Evolutionary conservation across 2,888 invertebrate species (phyloP).

Genomic region (Seladonia tumulorum): DNA sequence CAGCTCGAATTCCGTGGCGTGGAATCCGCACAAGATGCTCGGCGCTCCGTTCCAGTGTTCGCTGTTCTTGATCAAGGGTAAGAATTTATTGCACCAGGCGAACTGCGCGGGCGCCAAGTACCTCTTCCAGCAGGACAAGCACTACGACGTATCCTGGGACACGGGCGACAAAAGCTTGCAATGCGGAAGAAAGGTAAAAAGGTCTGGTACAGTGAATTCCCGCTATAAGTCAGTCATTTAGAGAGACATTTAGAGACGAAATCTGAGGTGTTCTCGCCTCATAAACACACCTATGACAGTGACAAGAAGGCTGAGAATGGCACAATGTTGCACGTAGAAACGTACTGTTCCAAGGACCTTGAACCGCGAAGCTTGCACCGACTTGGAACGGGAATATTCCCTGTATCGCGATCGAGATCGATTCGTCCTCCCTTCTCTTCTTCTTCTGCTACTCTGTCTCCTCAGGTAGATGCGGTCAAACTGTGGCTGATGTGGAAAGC

Average conservation of each 20-base stretch:
- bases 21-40: constrained; percentile 95
- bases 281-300: no score
- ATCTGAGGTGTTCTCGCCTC: no score
- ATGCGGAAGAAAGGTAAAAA: constrained; percentile 93
- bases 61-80: constrained; percentile 87
- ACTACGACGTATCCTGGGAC: constrained; percentile 92
- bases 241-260: no score
- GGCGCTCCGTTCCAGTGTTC: constrained; percentile 93
- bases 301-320: no score
- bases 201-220: no score
- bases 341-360: no score
- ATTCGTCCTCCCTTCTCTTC: no score
- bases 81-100: constrained; percentile 87
- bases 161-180: constrained; percentile 95
- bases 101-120: constrained; percentile 91
- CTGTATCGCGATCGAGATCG: neutral
- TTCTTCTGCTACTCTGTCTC: neutral
- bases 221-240: no score
- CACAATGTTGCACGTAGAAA: no score
- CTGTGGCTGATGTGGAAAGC: constrained; percentile 97
- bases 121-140: constrained; percentile 94
- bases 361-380: no score
- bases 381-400: no score
- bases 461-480: constrained; percentile 93
- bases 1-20: constrained; percentile 90